Base-by-base conservation (phyloP, 2,113 vertebrate species). In the Oceanites oceanicus region DNA sequence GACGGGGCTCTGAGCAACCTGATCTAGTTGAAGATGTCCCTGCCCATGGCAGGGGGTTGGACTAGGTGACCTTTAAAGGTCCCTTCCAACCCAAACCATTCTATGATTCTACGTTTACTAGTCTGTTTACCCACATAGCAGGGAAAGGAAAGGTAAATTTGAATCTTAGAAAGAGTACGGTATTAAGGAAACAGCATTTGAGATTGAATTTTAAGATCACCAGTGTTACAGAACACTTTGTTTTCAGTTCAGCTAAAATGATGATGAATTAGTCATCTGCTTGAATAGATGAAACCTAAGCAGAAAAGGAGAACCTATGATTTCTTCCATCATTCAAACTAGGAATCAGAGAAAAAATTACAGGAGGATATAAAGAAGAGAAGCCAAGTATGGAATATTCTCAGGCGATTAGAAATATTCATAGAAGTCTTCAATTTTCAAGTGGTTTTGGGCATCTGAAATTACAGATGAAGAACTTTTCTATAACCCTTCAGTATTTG, bases 31-130 rank as follows among this genome's bases (percentile, higher is more conserved):
- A 13, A 53, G 70, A 3, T 32, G 70, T 53, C 71, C 71, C 71
- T 73, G 50, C 50, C 4, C 21, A 8, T 0, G 4, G 22, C 38
- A 55, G 16, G 52, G 50, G 30, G 7, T 8, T 47, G 44, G 11
- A 49, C 15, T 5, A 0, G 26, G 1, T 38, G 56, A 0, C 0
- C 26, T 52, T 26, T 2, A 34, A 34, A 42, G 36, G 49, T 36
- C 49, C 38, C 13, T 56, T 20, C 62, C 40, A 19, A 38, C 52
- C 50, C 26, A 19, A 32, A 56, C 12, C 14, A 15, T 1, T 38
- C 7, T 4, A 1, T 15, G 40, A 11, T 30, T 67, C 34, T 23
- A 3, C 13, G 23, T 23, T 82, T 53, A 26, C 25, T 26, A 36
- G 9, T 38, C 65, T 72, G 50, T 38, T 40, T 26, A 29, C 15